Evolutionary conservation across 1,140 invertebrate species (phyloP), one percentile per base, ranked within the genome.

Genomic region (Aphelinus atriplicis): DNA sequence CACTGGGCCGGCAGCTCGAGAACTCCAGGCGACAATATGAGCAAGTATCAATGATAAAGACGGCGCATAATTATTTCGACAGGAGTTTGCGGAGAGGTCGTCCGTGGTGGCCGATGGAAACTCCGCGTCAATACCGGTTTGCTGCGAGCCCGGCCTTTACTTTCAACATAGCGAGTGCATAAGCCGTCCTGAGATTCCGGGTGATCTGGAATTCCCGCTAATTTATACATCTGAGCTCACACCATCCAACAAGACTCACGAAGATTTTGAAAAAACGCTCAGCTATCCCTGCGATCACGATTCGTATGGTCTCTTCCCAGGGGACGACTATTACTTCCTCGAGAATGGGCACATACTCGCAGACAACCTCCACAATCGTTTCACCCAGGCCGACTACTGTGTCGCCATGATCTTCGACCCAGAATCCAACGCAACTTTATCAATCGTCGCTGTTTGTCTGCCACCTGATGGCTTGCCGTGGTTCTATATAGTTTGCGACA

Each of bases 251-350:
- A 79, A 79, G 70, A 78, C 51, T 0, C 57, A 9, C 9, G 45
- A 65, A 0, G 64, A 78, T 0, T 79, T 81, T 26, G 7, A 26
- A 2, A 67, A 3, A 1, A 58, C 78, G 1, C 80, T 80, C 53
- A 76, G 73, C 2, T 78, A 79, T 53, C 81, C 79, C 0, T 84
- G 81, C 48, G 58, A 58, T 3, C 2, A 9, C 42, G 71, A 48
- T 2, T 83, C 83, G 46, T 86, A 81, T 48, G 64, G 78, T 0
- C 47, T 88, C 1, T 73, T 79, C 58, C 77, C 82, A 1, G 60
- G 74, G 0, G 3, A 42, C 0, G 85, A 86, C 4, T 85, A 79
- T 71, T 81, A 85, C 69, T 68, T 88, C 0, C 64, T 88, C 3
- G 78, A 82, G 7, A 83, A 84, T 47, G 86, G 86, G 10, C 79